phyloP scores from a whole-genome alignment of 30 jellyfish, hydroid and myxozoan species.

The Hydra vulgaris region DNA sequence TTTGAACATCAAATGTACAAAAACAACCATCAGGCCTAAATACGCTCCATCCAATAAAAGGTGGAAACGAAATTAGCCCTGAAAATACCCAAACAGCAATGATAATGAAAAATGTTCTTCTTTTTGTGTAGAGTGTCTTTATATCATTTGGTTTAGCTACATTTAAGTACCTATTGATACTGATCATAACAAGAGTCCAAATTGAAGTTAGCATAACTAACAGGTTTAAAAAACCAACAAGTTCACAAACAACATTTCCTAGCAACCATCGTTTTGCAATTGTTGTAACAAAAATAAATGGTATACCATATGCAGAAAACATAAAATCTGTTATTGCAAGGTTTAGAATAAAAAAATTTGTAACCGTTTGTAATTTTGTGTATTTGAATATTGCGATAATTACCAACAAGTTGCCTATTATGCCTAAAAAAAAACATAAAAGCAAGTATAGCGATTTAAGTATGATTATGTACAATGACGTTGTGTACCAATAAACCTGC shows the following conservation, averaged over 20 bases:
- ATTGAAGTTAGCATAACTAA: conserved; percentile 63
- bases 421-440: conserved; percentile 34
- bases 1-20: conserved; percentile 79
- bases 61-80: conserved; percentile 41
- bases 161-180: conserved; percentile 76
- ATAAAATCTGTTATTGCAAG: conserved; percentile 89
- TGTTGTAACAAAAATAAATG: conserved; percentile 57
- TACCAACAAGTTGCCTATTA: conserved; percentile 66
- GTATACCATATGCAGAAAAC: conserved; percentile 61
- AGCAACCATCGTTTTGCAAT: conserved; percentile 76
- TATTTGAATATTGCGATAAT: conserved; percentile 48
- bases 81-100: conserved; percentile 59
- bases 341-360: conserved; percentile 75
- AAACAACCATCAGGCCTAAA: conserved; percentile 63
- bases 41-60: conserved; percentile 90
- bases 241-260: conserved; percentile 59
- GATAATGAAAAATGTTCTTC: conserved; percentile 27
- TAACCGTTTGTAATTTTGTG: conserved; percentile 51
- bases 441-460: conserved; percentile 44
- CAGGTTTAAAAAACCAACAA: conserved; percentile 55
- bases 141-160: conserved; percentile 61
- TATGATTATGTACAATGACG: no score
- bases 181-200: conserved; percentile 75
- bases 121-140: conserved; percentile 47
- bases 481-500: no score